Percentiles rank a stretch among this genome's conserved stretches.
Evolutionary conservation across 2,888 invertebrate genomes (phyloP).

Genomic region (Sminthurinus aureus): DNA sequence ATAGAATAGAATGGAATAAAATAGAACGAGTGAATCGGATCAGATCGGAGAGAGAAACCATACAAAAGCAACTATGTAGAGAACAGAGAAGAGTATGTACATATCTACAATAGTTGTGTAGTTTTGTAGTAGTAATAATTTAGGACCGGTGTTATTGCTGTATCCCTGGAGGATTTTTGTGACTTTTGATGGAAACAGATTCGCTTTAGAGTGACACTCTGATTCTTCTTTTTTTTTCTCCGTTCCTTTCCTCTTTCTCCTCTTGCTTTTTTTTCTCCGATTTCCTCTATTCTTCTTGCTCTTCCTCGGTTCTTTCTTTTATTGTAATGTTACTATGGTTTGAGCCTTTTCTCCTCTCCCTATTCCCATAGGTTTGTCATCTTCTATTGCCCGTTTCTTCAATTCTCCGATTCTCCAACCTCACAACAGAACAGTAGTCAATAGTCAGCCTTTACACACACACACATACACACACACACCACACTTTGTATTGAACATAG

Average conservation of each 20-base stretch:
- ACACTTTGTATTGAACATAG: background rate
- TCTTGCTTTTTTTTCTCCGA: slow-evolving; percentile 41
- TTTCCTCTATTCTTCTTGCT: slow-evolving; percentile 40
- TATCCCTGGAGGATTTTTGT: slow-evolving; percentile 54
- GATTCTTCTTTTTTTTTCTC: slow-evolving; percentile 53
- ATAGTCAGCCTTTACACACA: background rate
- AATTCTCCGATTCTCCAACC: no score
- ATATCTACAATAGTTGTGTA: background rate
- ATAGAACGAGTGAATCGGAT: background rate
- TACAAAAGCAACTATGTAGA: no score
- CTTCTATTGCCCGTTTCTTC: slow-evolving; percentile 47
- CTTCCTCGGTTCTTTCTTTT: slow-evolving; percentile 45
- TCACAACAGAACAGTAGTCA: no score
- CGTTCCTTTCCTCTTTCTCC: slow-evolving; percentile 18
- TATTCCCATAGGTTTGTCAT: slow-evolving; percentile 48
- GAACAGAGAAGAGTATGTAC: no score
- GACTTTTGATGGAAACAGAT: slow-evolving; percentile 60
- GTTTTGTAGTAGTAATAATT: slow-evolving; percentile 50
- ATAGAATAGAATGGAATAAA: background rate
- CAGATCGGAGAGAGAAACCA: background rate
- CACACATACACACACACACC: background rate
- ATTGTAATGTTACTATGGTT: slow-evolving; percentile 44
- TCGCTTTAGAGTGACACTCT: slow-evolving; percentile 56
- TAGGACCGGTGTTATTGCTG: slow-evolving; percentile 52
- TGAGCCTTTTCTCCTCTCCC: slow-evolving; percentile 35